Evolutionary conservation across 2,888 invertebrate species (phyloP), one percentile per base, ranked within the genome.

Genomic region (Euplagia quadripunctaria): DNA sequence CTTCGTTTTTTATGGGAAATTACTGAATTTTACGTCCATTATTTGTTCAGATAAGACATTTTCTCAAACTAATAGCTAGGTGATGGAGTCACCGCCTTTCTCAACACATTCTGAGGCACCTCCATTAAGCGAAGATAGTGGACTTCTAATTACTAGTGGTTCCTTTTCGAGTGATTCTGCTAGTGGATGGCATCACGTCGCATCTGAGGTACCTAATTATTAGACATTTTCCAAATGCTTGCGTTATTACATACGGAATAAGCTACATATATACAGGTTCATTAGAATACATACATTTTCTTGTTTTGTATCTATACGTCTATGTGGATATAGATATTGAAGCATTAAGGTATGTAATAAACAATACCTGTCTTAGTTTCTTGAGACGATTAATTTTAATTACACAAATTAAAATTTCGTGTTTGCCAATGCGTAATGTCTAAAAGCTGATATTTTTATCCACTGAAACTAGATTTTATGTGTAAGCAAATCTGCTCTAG

Each of bases 61-160:
- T 82, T 82, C 78, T 73, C 76, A 81, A 81, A 77, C 85, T 55
- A 73, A 76, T 65, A 72, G 61, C 86, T 89, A 85, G 91, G 94
- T 92, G 89, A 98, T 98, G 98, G 97, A 98, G 96, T 97, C 97
- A 87, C 97, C 97, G 89, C 97, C 97, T 89, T 97, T 97, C 92
- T 97, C 97, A 84, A 96, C 97, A 90, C 97, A 97, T 94, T 97
- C 97, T 83, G 97, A 97, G 92, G 97, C 97, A 85, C 97, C 97
- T 92, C 97, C 97, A 85, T 96, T 97, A 90, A 97, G 97, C 92
- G 97, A 97, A 94, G 97, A 97, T 90, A 97, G 97, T 96, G 97
- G 97, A 88, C 96, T 97, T 86, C 94, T 97, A 84, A 94, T 97
- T 89, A 97, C 97, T 86, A 97, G 97, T 94, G 97, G 97, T 86